phyloP scores from a whole-genome alignment of 2,797 vertebrate species.

The Lithobates pipiens region DNA sequence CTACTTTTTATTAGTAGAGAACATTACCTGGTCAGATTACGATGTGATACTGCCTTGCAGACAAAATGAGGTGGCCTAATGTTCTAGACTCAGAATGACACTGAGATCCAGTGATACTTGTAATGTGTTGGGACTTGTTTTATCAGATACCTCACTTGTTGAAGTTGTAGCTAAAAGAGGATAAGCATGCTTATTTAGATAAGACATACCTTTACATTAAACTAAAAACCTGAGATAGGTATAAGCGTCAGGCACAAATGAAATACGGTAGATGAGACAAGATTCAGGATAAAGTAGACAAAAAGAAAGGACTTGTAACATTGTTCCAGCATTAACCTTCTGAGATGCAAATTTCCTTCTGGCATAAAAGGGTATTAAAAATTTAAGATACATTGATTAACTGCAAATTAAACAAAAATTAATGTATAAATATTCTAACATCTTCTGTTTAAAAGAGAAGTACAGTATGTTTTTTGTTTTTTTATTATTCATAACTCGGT shows the following conservation, averaged over 20 bases:
- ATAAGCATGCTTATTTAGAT: slow-evolving; percentile 53
- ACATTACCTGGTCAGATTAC: slow-evolving; percentile 31
- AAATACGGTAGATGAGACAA: slow-evolving; percentile 37
- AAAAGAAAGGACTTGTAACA: background rate
- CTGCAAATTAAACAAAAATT: background rate
- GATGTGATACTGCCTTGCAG: background rate
- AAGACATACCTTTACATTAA: slow-evolving; percentile 28
- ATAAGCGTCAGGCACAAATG: slow-evolving; percentile 9
- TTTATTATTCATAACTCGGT: too few relatives aligned
- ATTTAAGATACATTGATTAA: too few relatives aligned
- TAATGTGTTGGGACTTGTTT: slow-evolving; percentile 16
- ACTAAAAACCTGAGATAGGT: slow-evolving; percentile 52
- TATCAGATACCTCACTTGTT: slow-evolving; percentile 26
- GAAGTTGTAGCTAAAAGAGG: slow-evolving; percentile 7
- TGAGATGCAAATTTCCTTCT: background rate
- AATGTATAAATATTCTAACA: too few relatives aligned
- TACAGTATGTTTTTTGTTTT: too few relatives aligned
- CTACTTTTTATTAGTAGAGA: slow-evolving; percentile 1
- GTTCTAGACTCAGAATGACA: slow-evolving; percentile 38
- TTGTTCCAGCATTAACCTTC: background rate
- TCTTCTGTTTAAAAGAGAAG: too few relatives aligned
- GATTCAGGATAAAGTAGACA: slow-evolving; percentile 36
- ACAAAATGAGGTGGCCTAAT: slow-evolving; percentile 48
- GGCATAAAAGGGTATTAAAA: background rate
- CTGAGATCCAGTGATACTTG: background rate